Evolutionary conservation across 2,797 vertebrate genomes (phyloP), one percentile per base, ranked within the genome.

Genomic region (Hyperoplus immaculatus): DNA sequence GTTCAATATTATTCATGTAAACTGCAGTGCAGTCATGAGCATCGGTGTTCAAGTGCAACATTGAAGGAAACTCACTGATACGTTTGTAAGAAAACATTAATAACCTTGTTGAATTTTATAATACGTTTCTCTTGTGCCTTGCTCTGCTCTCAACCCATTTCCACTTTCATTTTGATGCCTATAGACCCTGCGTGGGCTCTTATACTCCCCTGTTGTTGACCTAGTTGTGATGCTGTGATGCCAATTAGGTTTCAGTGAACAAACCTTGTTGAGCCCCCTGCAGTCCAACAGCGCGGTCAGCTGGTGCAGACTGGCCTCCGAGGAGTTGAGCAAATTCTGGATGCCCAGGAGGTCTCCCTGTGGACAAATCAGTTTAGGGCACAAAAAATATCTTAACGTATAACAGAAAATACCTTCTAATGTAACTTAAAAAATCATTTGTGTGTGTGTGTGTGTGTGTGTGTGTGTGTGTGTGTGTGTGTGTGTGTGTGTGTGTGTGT

Each of bases 241-340:
- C 68, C 80, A 88, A 83, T 85, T 78, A 83, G 42, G 63, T 73
- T 56, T 68, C 49, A 13, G 76, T 11, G 57, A 72, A 83, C 86
- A 1, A 89, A 99, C 98, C 97, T 99, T 99, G 93, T 99, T 97
- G 76, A 99, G 95, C 54, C 97, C 97, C 63, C 97, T 94, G 95
- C 98, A 99, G 92, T 99, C 97, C 92, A 99, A 87, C 94, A 99
- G 90, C 80, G 98, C 98, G 0, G 97, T 99, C 65, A 99, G 95
- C 93, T 99, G 98, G 92, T 99, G 98, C 60, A 99, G 95, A 80
- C 96, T 94, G 72, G 95, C 94, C 93, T 99, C 98, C 0, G 98
- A 97, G 10, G 95, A 93, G 93, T 99, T 99, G 72, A 99, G 93
- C 84, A 99, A 80, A 73, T 93, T 90, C 91, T 99, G 98, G 85